Evolutionary conservation across 2,113 vertebrate genomes (phyloP), one percentile per base, ranked within the genome.

Genomic region (Falco punctatus): DNA sequence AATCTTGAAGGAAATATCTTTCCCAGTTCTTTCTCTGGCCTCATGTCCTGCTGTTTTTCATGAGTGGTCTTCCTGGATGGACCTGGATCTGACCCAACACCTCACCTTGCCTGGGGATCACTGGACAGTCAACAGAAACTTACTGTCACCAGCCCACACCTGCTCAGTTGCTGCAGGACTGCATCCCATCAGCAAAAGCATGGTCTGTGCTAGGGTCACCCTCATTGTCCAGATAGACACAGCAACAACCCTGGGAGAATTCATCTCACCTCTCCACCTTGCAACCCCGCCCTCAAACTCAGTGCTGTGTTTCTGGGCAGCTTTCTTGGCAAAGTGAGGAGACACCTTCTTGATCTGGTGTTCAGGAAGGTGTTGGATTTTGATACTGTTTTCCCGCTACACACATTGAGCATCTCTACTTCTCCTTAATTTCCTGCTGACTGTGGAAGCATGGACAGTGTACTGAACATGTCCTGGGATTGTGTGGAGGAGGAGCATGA

Each of bases 131-230:
- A 5, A 42, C 80, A 74, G 75, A 73, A 82, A 38, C 13, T 21
- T 42, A n/a, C 24, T 13, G 8, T 42, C 40, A 57, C 11, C 20
- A 82, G 0, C 0, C 0, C 18, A 74, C 12, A 13, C 51, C 11
- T 52, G 46, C 30, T 82, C 30, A 61, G 21, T 5, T 62, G 33
- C 26, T 30, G 16, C 16, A 79, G 51, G 27, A 33, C 24, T 46
- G 21, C 19, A 65, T 4, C 10, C 5, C 33, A 33, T 5, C 33
- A 62, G 24, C 8, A 38, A 24, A 49, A 42, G 24, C 17, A 10
- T 13, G 12, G 9, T 5, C 11, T 72, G 22, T 57, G 5, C 14
- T 90, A 16, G 15, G 21, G 42, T 64, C 27, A 48, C 8, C 7
- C 30, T 61, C 49, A 32, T 38, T 13, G 28, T 11, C 21, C 18